A percentile compares a stretch with the other conserved stretches of the same genome.
Evolutionary conservation across 1,140 invertebrate genomes (phyloP).

Genomic region (Acromyrmex echinatior): DNA sequence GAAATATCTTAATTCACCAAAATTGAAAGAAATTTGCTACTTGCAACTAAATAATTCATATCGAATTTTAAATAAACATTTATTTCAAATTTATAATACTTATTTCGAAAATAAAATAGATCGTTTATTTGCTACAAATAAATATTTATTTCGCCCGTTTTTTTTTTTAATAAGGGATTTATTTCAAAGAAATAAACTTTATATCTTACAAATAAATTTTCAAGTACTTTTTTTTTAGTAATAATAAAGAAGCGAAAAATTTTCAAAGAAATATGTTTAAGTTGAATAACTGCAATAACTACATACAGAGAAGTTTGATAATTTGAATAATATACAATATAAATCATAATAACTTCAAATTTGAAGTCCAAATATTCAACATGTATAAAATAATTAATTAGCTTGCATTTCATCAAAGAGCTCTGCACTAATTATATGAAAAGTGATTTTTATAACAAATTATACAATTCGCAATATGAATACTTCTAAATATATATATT

Average conservation of each 20-base stretch:
- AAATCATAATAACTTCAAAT: neutral
- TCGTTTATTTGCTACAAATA: neutral
- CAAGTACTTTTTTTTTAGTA: neutral
- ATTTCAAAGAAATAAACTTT: neutral
- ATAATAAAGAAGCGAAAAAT: slow-evolving; percentile 25
- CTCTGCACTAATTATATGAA: too few species aligned
- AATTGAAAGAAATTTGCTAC: neutral
- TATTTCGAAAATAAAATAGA: neutral
- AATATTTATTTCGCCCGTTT: neutral
- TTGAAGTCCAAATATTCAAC: neutral
- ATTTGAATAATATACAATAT: neutral
- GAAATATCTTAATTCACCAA: too few species aligned
- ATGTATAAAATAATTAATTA: neutral
- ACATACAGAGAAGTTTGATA: neutral
- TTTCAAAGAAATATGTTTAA: neutral
- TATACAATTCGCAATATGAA: too few species aligned
- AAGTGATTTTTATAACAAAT: too few species aligned
- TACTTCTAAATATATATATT: too few species aligned
- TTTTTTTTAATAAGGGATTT: neutral
- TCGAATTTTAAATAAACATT: neutral
- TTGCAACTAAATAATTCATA: neutral
- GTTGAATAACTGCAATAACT: neutral
- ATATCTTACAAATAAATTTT: neutral
- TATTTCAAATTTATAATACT: neutral
- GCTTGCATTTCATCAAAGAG: neutral